Evolutionary conservation across 2,113 vertebrate genomes (phyloP).

Genomic region (Pycnonotus jocosus): DNA sequence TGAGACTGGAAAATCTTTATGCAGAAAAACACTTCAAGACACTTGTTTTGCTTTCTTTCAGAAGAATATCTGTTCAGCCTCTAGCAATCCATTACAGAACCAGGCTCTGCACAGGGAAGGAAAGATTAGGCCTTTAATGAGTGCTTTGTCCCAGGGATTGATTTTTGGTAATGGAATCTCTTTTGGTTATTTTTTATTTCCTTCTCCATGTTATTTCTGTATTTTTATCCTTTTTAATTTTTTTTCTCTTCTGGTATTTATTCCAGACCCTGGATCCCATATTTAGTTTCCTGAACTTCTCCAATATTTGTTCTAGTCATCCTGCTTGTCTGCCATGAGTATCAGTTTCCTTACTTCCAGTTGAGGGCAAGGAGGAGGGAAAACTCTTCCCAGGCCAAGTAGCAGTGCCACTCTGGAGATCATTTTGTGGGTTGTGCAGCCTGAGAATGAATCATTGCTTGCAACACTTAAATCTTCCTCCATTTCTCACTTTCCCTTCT

Average conservation of each 20-base stretch:
- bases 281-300: slow-evolving; percentile 29
- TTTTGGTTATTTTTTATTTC: slow-evolving; percentile 67
- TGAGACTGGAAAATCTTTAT: neutral
- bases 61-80: neutral
- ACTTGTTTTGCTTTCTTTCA: neutral
- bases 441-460: slow-evolving; percentile 2
- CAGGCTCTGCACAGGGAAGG: neutral
- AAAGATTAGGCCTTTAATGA: slow-evolving; percentile 6
- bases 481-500: neutral
- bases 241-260: neutral
- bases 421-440: neutral
- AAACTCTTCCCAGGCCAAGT: neutral
- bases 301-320: slow-evolving; percentile 17
- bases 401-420: neutral
- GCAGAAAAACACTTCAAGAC: neutral
- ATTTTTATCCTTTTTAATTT: neutral
- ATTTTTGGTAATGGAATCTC: slow-evolving; percentile 38
- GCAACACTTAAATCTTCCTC: neutral
- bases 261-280: slow-evolving; percentile 29
- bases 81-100: neutral
- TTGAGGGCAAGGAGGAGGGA: neutral
- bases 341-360: neutral
- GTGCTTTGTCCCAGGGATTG: slow-evolving; percentile 1
- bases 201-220: slow-evolving; percentile 39
- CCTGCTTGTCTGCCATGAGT: slow-evolving; percentile 24